These are phyloP conservation scores for Notothenia coriiceps DNA, from an alignment of 2,113 vertebrate genomes.

Conservation along the genomic window DNA sequence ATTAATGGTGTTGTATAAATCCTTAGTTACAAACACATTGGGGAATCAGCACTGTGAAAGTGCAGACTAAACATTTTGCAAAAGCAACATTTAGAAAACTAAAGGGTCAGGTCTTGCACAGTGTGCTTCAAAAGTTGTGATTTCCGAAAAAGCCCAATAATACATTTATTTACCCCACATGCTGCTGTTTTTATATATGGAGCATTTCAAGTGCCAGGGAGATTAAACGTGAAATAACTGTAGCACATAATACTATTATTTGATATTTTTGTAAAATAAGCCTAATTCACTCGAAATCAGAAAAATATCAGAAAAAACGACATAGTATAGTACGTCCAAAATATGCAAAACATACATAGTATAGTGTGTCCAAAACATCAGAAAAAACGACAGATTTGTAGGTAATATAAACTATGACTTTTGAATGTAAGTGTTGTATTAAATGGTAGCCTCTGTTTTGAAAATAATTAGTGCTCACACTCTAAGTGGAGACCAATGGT, in stretches of 20 bases:
- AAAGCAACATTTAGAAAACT: slow-evolving; percentile 22
- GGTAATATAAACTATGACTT: not conserved
- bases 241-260: too few species aligned
- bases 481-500: not conserved
- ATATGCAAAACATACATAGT: too few species aligned
- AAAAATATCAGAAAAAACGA: too few species aligned
- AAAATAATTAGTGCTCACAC: not conserved
- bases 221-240: not conserved
- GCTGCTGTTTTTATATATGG: not conserved
- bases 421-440: not conserved
- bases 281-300: too few species aligned
- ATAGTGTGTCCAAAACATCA: too few species aligned
- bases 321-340: too few species aligned
- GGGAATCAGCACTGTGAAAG: slow-evolving; percentile 49
- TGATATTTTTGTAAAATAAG: too few species aligned
- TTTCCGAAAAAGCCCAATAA: not conserved
- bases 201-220: not conserved
- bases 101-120: not conserved
- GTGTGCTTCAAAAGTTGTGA: not conserved
- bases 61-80: slow-evolving; percentile 48
- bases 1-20: slow-evolving; percentile 51
- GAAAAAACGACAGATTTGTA: not conserved
- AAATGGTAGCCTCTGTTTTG: not conserved
- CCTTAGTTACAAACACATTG: slow-evolving; percentile 26
- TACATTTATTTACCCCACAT: not conserved